phyloP scores from a whole-genome alignment of 1,140 invertebrate genomes.

The Ruditapes philippinarum region DNA sequence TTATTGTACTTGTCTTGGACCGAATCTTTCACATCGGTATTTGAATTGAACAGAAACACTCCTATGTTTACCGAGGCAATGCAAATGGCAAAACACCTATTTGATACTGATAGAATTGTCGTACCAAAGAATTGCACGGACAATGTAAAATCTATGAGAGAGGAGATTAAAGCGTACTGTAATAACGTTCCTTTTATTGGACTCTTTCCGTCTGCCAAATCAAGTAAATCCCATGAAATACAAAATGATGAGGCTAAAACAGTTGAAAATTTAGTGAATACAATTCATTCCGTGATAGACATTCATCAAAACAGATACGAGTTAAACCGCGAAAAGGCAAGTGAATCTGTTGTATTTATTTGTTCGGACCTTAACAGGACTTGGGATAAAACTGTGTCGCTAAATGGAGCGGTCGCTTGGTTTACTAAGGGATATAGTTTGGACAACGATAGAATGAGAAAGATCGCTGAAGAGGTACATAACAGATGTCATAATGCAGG shows the following conservation, averaged over 20 bases:
- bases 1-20: slow-evolving; percentile 47
- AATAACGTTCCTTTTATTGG: neutral
- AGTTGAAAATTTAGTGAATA: neutral
- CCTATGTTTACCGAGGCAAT: neutral
- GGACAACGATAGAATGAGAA: neutral
- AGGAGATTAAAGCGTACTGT: neutral
- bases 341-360: slow-evolving; percentile 2
- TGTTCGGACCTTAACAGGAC: neutral
- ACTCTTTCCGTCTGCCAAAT: neutral
- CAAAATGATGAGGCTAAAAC: neutral
- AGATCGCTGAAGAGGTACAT: neutral
- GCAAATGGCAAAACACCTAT: neutral
- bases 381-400: neutral
- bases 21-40: neutral
- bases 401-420: neutral
- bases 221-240: neutral
- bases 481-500: slow-evolving; percentile 4
- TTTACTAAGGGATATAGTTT: slow-evolving; percentile 32
- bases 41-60: neutral
- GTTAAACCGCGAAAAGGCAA: neutral
- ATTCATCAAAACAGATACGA: neutral
- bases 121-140: neutral
- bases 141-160: neutral
- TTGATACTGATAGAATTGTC: neutral
- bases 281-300: neutral